These are phyloP conservation scores for Neoaliturus tenellus DNA, from an alignment of 2,888 invertebrate genomes.

Conservation along the genomic window DNA sequence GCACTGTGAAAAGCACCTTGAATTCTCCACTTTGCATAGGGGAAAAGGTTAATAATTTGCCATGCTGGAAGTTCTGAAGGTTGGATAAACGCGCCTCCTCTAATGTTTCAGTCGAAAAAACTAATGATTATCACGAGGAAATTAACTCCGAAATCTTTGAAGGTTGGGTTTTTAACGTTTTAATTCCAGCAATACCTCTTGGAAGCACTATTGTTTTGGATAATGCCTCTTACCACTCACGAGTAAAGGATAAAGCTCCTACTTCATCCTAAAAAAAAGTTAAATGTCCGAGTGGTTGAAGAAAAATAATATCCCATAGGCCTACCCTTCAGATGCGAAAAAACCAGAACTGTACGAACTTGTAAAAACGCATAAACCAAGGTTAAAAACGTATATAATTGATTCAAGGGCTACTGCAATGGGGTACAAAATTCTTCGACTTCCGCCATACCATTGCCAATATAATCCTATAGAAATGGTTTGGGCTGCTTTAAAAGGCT, in stretches of 20 bases:
- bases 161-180: conserved; percentile 9
- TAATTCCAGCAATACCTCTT: background rate
- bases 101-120: conserved; percentile 33
- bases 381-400: background rate
- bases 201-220: background rate
- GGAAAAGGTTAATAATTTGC: background rate
- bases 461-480: conserved; percentile 48
- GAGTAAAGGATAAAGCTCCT: background rate
- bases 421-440: background rate
- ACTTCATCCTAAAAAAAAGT: background rate
- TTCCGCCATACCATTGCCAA: conserved; percentile 37
- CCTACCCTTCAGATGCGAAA: background rate
- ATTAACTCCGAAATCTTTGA: conserved; percentile 8
- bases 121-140: background rate
- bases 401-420: background rate
- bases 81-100: conserved; percentile 28
- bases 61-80: conserved; percentile 7
- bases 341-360: background rate
- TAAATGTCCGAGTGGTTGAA: background rate
- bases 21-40: background rate
- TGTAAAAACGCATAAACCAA: background rate
- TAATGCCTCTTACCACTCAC: background rate
- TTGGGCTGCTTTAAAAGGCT: conserved; percentile 1
- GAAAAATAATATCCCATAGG: background rate
- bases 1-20: background rate